These are phyloP conservation scores for Acomys russatus DNA, from an alignment of 2,797 vertebrate genomes.

Conservation along the genomic window DNA sequence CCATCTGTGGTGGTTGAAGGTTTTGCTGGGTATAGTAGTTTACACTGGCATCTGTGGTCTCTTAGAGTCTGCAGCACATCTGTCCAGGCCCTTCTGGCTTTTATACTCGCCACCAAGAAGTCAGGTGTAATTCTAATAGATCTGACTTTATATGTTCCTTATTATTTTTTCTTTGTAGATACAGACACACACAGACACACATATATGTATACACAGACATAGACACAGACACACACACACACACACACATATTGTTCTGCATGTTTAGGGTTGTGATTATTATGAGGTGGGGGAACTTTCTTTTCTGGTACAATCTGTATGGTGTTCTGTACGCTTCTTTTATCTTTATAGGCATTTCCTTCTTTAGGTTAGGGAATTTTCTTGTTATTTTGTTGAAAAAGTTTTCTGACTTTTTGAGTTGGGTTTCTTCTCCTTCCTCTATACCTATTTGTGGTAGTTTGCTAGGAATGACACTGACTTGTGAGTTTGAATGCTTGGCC, in stretches of 20 bases:
- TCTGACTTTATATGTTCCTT: not conserved
- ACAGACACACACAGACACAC: too few relatives aligned
- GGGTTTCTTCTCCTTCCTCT: not conserved
- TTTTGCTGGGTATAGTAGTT: not conserved
- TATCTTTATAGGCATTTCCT: not conserved
- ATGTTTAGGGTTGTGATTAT: not conserved
- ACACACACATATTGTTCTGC: not conserved
- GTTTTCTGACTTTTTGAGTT: not conserved
- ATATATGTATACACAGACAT: too few relatives aligned
- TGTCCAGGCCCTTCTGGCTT: not conserved
- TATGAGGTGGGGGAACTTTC: not conserved
- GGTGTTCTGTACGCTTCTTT: not conserved
- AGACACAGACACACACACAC: too few relatives aligned
- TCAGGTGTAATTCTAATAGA: not conserved
- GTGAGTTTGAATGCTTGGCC: too few relatives aligned
- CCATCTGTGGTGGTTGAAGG: not conserved
- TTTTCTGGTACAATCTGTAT: not conserved
- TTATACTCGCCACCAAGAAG: not conserved
- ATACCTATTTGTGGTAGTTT: not conserved
- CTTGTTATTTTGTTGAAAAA: not conserved
- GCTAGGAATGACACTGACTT: too few relatives aligned
- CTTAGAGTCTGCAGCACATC: not conserved
- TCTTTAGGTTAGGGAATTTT: not conserved
- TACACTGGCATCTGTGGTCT: not conserved
- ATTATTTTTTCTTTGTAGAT: not conserved